Evolutionary conservation across 2,888 invertebrate species (phyloP).

Genomic region (Muschampia plurimacula): DNA sequence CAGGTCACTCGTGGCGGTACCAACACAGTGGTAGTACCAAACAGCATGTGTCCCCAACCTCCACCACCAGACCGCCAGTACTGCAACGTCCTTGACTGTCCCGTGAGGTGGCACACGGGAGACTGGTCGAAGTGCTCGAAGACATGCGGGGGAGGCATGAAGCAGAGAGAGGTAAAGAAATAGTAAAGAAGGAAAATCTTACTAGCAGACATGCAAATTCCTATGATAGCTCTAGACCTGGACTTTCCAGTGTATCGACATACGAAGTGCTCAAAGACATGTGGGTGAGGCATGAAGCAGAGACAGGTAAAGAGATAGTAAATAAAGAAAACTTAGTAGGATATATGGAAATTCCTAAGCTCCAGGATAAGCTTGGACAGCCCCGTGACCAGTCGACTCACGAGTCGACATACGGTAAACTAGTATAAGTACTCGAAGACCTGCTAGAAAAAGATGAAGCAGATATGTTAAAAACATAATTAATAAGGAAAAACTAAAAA

Average conservation of each 20-base stretch:
- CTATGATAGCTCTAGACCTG: no score
- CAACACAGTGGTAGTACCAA: conserved; percentile 96
- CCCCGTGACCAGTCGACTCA: no score
- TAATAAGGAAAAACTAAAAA: no score
- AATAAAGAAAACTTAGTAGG: background rate
- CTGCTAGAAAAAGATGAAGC: conserved; percentile 96
- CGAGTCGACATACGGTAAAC: conserved; percentile 52
- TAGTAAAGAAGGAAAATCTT: background rate
- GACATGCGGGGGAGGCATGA: conserved; percentile 96
- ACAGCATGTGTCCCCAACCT: conserved; percentile 96
- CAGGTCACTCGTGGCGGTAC: conserved; percentile 94
- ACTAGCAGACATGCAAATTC: background rate
- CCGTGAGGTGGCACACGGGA: conserved; percentile 94
- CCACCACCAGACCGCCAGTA: conserved; percentile 95
- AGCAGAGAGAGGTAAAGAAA: conserved; percentile 88
- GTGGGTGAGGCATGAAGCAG: conserved; percentile 95
- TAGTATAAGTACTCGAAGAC: conserved; percentile 92
- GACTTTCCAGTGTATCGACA: no score
- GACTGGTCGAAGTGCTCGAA: conserved; percentile 97
- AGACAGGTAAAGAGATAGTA: conserved; percentile 84
- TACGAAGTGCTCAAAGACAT: conserved; percentile 96
- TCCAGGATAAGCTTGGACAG: no score
- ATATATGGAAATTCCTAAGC: background rate
- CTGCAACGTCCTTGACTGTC: conserved; percentile 97
- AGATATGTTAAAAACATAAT: conserved; percentile 55